Evolutionary conservation across 2,797 vertebrate genomes (phyloP), one percentile per base, ranked within the genome.

Genomic region (Chaunax sp.): DNA sequence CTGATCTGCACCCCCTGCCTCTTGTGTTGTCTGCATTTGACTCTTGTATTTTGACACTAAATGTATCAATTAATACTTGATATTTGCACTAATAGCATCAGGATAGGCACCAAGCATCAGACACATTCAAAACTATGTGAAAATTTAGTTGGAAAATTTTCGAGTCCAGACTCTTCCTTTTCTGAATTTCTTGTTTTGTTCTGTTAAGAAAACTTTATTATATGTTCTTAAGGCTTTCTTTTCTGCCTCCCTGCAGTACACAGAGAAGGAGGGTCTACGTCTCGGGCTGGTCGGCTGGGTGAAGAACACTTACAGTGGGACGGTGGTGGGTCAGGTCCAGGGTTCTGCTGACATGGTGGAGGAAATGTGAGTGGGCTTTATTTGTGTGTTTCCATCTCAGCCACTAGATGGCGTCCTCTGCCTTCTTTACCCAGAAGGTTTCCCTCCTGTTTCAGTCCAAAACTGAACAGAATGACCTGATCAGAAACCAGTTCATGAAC

Each of bases 271-370:
- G 91, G 96, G 95, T 7, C 94, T 89, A 72, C 94, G 92, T 3
- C 90, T 94, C 13, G 96, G 96, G 26, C 87, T 98, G 79, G 95
- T 96, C 49, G 97, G 96, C 84, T 98, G 97, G 96, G 95, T 98
- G 81, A 97, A 94, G 93, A 98, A 98, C 70, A 96, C 97, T 53
- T 78, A 80, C 55, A 49, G 92, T 15, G 97, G 96, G 63, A 96
- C 96, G 0, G 96, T 98, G 84, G 91, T 89, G 25, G 97, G 97
- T 6, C 95, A 96, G 76, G 91, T 97, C 16, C 97, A 98, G 78
- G 97, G 97, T 44, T 95, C 95, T 0, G 93, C 93, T 50, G 90
- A 94, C 13, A 90, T 75, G 84, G 94, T 98, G 78, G 87, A 94
- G 63, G 92, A 94, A 50, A 98, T 97, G 96, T 98, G 91, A 97